Base-by-base conservation (phyloP, 2,888 invertebrate species). In the Therioaphis trifolii region DNA sequence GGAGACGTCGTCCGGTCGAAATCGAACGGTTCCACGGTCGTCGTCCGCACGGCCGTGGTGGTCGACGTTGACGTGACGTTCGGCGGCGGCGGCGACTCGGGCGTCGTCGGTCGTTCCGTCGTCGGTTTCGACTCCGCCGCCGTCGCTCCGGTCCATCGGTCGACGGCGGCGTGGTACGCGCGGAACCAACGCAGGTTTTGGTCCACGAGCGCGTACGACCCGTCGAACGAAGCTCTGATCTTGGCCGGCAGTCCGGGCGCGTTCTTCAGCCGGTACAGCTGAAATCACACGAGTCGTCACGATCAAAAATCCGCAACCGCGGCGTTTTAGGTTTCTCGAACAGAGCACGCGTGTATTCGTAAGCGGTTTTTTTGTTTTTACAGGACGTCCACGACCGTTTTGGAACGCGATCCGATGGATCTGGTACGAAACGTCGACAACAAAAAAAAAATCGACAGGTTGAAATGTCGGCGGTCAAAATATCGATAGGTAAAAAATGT, bases 221-320 rank as follows among this genome's bases (percentile, higher is more conserved):
- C 29, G 11, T 74, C 74, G n/a, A 74, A 74, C 4, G 74, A 74
- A 11, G 11, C 4, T 55, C 40, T 74, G 2, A 74, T 18, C 4
- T 2, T 52, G 2, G 49, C 1, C 12, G 74, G 55, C 29, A 74
- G 55, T 21, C 35, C 55, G 55, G 18, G 1, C 4, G 52, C 55
- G n/a, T 49, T 27, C 12, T 55, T 55, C 21, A 74, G 21, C 4
- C 55, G 18, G 74, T 74, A 55, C 24, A 74, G 21, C 74, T 74
- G 7, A 9, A 55, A 55, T n/a, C 27, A 49, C 15, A 49, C 46
- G 46, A 49, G 7, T 12, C 9, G 14, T 12, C 9, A 49, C 9
- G 18, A 68, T 29, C n/a, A 40, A 63, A n/a, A 55, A 55, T 55
- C n/a, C n/a, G n/a, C n/a, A n/a, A n/a, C n/a, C n/a, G n/a, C n/a